These are phyloP conservation scores for Chrysomallon squamiferum DNA, from an alignment of 1,140 invertebrate species.

Conservation along the genomic window DNA sequence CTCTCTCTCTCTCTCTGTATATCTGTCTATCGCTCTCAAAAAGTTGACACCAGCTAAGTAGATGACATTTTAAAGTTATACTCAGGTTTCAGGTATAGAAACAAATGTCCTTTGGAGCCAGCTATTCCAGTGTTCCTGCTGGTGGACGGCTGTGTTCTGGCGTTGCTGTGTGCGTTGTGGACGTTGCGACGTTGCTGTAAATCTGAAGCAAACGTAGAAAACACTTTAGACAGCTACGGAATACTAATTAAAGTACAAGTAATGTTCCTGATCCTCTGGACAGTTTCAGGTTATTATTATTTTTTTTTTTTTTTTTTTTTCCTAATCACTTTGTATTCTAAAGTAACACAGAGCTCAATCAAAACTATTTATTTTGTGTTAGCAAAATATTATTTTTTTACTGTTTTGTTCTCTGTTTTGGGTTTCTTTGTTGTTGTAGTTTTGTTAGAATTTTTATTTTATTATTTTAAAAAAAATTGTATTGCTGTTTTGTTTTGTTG, in stretches of 20 bases:
- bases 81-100: constrained; percentile 3
- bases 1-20: too few species aligned
- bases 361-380: too few species aligned
- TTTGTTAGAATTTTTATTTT: neutral
- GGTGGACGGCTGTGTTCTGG: neutral
- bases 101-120: constrained; percentile 4
- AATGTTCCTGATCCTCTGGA: constrained; percentile 2
- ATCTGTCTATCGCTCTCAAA: too few species aligned
- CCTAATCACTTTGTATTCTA: too few species aligned
- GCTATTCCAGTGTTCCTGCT: constrained; percentile 7
- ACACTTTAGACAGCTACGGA: neutral
- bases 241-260: constrained; percentile 6
- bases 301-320: too few species aligned
- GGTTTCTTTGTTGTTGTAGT: neutral
- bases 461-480: neutral
- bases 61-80: too few species aligned
- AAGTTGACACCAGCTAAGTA: too few species aligned
- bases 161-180: neutral
- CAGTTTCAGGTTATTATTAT: neutral
- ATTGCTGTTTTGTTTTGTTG: constrained; percentile 1
- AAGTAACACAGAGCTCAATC: too few species aligned
- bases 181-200: too few species aligned
- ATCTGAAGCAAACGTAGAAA: too few species aligned
- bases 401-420: too few species aligned
- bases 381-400: too few species aligned